Evolutionary conservation across 2,113 vertebrate species (phyloP).

Genomic region (Phyllostomus hastatus): DNA sequence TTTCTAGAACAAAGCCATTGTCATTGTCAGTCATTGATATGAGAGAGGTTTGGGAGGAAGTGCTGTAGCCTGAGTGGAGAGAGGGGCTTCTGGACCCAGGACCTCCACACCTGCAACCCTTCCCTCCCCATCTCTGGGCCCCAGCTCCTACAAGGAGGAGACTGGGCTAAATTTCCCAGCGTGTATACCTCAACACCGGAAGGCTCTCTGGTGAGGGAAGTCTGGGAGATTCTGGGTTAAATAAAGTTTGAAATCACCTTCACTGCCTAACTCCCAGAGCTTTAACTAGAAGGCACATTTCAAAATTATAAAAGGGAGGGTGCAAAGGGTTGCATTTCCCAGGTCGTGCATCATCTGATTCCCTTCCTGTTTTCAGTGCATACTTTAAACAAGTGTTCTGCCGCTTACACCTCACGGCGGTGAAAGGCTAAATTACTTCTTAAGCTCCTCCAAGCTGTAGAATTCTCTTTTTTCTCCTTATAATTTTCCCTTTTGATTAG

Average conservation of each 20-base stretch:
- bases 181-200: neutral
- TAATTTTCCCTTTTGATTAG: neutral
- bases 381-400: neutral
- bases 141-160: neutral
- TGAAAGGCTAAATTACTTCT: neutral
- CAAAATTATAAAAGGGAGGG: neutral
- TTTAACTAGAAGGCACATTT: conserved; percentile 1
- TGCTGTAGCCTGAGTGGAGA: neutral
- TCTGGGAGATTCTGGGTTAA: neutral
- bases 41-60: neutral
- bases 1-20: neutral
- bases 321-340: neutral
- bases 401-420: neutral
- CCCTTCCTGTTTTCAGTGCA: neutral
- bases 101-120: neutral
- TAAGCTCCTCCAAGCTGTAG: neutral
- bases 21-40: neutral
- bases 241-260: neutral
- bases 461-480: neutral
- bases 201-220: neutral
- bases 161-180: neutral
- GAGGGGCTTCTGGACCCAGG: neutral
- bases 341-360: neutral
- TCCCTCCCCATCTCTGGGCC: neutral
- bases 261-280: neutral